Percentiles rank a stretch among this genome's conserved stretches.
Conservation (phyloP, 2,113 vertebrate species). For the Petrocephalus zakoni region DNA sequence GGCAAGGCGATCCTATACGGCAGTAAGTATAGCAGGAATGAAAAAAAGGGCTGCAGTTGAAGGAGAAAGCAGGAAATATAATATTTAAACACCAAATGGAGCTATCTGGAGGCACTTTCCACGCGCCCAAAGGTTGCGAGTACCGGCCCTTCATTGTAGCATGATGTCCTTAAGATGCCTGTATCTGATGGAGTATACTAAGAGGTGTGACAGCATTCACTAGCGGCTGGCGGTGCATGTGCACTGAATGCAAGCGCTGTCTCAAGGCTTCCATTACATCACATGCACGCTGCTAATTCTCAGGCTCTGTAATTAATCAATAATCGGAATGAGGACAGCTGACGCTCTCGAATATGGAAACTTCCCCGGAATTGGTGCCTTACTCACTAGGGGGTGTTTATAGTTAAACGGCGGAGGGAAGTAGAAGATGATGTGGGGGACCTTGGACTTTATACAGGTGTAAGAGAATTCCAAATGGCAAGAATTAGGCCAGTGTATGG, state of each 20-base stretch:
- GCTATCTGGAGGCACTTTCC: not conserved
- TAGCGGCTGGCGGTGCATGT: not conserved
- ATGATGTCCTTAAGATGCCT: not conserved
- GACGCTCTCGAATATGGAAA: not conserved
- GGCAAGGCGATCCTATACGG: not conserved
- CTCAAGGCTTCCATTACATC: not conserved
- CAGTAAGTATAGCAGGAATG: not conserved
- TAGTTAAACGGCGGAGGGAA: not conserved
- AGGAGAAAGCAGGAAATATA: not conserved
- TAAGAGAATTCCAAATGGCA: not conserved
- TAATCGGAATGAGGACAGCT: not conserved
- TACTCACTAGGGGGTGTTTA: not conserved
- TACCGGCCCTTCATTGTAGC: not conserved
- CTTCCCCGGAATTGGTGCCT: not conserved
- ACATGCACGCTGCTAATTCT: not conserved
- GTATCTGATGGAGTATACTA: not conserved
- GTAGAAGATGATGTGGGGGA: not conserved
- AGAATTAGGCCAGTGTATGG: not conserved
- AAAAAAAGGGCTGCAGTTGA: not conserved
- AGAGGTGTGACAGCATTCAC: not conserved
- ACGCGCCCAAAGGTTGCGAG: not conserved
- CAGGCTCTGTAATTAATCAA: not conserved
- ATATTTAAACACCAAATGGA: not conserved
- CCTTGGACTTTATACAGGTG: not conserved
- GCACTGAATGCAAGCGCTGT: not conserved